Evolutionary conservation across 1,140 invertebrate species (phyloP), one percentile per base, ranked within the genome.

Genomic region (Bombus cullumanus): DNA sequence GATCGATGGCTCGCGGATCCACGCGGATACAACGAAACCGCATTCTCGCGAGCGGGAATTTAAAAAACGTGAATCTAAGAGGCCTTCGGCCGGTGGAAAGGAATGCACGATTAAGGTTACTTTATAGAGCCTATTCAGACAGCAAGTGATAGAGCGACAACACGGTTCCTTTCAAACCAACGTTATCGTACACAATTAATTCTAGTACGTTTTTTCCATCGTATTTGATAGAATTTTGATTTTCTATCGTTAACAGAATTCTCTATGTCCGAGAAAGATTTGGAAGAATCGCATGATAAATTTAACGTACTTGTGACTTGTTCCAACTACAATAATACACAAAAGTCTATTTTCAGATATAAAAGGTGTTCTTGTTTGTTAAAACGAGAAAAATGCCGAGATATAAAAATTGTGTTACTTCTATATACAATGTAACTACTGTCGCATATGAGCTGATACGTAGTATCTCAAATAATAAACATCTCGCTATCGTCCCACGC

Each of bases 21-120:
- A 25, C 18, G 34, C 22, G 57, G 18, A 73, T 82, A 82, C 57
- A 82, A 66, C 57, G 74, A 41, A 84, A 77, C 75, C 28, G 66
- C 82, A 71, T 78, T 84, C 64, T 18, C 53, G 37, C 15, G 13
- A n/a, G 5, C 25, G 8, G 53, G 5, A 18, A 39, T 74, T 47
- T 43, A 47, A 47, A 47, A 18, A 10, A 9, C 47, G 34, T 13
- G 82, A 78, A 83, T 83, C 72, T 79, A 71, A 73, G 47, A 43
- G 47, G 15, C 62, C 34, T 18, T 34, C 64, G 64, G 18, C 22
- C 31, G 15, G 6, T 22, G 64, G 64, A 4, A 34, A 34, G 31
- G n/a, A 31, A 31, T 22, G 15, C 34, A 3, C 31, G 66, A 18
- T 62, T 28, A 62, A 12, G 59, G 59, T 28, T 62, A 9, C 59